A percentile compares a stretch with the other conserved stretches of the same genome.
phyloP scores from a whole-genome alignment of 1,140 invertebrate genomes.

The Latrodectus geometricus region DNA sequence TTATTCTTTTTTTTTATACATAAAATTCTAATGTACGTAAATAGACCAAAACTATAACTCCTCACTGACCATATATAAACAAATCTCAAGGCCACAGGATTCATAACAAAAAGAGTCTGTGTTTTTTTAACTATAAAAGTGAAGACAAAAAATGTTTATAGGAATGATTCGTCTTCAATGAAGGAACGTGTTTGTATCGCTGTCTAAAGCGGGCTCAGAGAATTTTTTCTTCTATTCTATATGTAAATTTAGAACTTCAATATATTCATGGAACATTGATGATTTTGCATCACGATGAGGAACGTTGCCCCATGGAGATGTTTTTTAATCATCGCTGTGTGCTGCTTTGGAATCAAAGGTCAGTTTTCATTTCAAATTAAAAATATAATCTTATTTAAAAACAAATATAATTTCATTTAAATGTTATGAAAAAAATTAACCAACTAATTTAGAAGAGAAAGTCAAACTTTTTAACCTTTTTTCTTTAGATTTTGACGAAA shows the following conservation, averaged over 20 bases:
- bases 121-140: not conserved
- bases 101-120: constrained; percentile 4
- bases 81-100: constrained; percentile 18
- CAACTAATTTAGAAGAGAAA: too few relatives aligned
- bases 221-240: constrained; percentile 25
- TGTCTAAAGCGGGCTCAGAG: constrained; percentile 9
- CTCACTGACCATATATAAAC: constrained; percentile 44
- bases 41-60: constrained; percentile 10
- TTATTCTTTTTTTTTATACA: not conserved
- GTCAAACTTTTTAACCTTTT: too few relatives aligned
- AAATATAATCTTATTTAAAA: too few relatives aligned
- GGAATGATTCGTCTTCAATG: not conserved
- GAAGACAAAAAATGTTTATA: constrained; percentile 5
- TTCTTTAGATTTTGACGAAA: too few relatives aligned
- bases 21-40: constrained; percentile 10
- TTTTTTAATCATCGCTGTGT: constrained; percentile 28
- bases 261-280: constrained; percentile 49
- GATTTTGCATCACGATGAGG: constrained; percentile 53
- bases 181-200: constrained; percentile 6
- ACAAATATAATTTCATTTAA: too few relatives aligned
- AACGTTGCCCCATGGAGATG: constrained; percentile 35
- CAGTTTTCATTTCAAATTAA: not conserved
- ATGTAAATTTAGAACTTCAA: constrained; percentile 26
- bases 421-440: too few relatives aligned
- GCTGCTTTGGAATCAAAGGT: constrained; percentile 42